Evolutionary conservation across 2,797 vertebrate species (phyloP).

Genomic region (Parauchenoglanis punctatus): DNA sequence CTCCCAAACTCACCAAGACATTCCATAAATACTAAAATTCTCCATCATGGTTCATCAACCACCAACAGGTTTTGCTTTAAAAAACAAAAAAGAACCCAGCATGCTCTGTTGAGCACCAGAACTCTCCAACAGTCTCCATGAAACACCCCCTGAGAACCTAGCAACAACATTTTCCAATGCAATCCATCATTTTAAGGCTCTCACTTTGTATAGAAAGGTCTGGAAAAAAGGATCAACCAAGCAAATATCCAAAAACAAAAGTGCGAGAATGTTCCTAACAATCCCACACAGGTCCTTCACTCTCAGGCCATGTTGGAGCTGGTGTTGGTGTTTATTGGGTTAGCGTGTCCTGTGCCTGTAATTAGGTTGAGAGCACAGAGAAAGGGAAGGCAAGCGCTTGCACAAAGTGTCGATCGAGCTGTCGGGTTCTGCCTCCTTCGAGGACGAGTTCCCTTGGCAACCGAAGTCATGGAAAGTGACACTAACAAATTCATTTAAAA

Average conservation of each 20-base stretch:
- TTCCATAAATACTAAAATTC: not conserved
- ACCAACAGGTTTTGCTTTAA: not conserved
- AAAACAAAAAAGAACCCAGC: not conserved
- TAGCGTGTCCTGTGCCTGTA: not conserved
- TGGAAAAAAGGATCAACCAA: not conserved
- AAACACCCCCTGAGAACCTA: not conserved
- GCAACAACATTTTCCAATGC: not conserved
- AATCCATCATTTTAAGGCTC: not conserved
- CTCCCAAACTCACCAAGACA: not conserved
- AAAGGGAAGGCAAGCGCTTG: not conserved
- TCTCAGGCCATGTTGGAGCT: not conserved
- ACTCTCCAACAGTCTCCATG: not conserved
- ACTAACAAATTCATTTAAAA: constrained; percentile 3
- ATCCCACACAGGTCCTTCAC: not conserved
- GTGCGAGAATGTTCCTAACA: not conserved
- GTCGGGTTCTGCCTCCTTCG: not conserved
- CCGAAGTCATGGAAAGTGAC: constrained; percentile 25
- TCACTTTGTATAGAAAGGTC: not conserved
- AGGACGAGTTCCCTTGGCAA: constrained; percentile 43
- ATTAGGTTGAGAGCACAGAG: not conserved
- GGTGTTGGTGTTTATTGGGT: not conserved
- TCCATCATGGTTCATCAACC: not conserved
- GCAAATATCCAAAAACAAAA: too few species aligned
- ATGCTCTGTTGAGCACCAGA: not conserved
- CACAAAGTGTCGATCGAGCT: not conserved